Percentiles rank a stretch among this genome's conserved stretches.
Evolutionary conservation across 2,797 vertebrate species (phyloP).

Genomic region (Pipistrellus pygmaeus): DNA sequence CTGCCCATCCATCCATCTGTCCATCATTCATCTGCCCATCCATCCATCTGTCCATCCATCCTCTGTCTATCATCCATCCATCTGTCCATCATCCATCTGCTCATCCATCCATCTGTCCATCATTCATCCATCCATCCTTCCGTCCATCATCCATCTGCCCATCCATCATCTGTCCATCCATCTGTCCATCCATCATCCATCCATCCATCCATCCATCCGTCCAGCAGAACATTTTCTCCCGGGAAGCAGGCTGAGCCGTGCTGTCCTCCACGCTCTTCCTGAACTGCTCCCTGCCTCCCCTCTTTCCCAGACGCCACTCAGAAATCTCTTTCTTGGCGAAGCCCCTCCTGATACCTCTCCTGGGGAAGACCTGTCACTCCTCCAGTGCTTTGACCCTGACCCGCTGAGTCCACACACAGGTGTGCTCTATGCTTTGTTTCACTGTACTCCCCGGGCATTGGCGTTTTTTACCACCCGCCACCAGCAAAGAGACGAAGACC

Average conservation of each 20-base stretch:
- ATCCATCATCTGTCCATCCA: not conserved
- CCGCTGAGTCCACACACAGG: not conserved
- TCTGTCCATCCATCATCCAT: not conserved
- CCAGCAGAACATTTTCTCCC: not conserved
- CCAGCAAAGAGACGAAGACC: too few species aligned
- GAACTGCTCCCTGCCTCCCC: not conserved
- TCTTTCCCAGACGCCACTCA: not conserved
- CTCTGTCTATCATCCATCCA: not conserved
- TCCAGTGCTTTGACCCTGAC: accelerated
- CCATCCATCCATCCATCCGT: not conserved
- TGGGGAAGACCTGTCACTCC: not conserved
- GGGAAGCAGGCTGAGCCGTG: not conserved
- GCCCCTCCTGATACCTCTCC: not conserved
- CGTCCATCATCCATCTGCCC: not conserved
- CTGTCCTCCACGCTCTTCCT: not conserved
- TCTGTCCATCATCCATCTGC: not conserved
- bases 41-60: not conserved
- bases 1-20: not conserved
- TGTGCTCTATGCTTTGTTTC: too few species aligned
- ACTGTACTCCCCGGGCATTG: too few species aligned
- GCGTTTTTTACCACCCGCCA: too few species aligned
- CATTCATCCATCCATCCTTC: too few species aligned
- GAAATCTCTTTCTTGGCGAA: not conserved
- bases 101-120: not conserved
- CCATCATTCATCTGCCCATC: too few species aligned